These are phyloP conservation scores for Fopius arisanus DNA, from an alignment of 1,140 invertebrate species.

Conservation along the genomic window DNA sequence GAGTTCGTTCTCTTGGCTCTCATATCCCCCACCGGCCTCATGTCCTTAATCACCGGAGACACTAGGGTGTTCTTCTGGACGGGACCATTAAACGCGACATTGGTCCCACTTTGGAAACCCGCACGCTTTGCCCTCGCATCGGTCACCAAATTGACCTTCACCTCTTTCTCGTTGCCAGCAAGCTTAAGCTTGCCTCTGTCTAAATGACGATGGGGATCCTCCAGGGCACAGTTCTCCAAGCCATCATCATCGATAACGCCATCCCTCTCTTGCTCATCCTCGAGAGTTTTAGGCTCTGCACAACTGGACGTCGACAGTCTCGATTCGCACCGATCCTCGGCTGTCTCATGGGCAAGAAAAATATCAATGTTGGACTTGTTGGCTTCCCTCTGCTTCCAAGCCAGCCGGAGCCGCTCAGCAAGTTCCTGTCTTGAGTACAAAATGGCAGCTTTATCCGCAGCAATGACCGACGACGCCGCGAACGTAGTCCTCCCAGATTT, in stretches of 20 bases:
- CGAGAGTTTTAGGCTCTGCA: not conserved
- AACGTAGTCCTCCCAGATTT: not conserved
- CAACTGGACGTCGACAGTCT: slow-evolving; percentile 40
- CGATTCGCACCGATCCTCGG: slow-evolving; percentile 54
- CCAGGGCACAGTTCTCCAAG: not conserved
- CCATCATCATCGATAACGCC: not conserved
- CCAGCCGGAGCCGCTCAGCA: slow-evolving; percentile 62
- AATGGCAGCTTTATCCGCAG: slow-evolving; percentile 58
- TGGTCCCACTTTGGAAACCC: slow-evolving; percentile 49
- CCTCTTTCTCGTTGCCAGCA: not conserved
- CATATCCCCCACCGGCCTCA: not conserved
- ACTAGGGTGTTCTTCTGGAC: slow-evolving; percentile 22
- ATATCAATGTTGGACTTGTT: slow-evolving; percentile 67
- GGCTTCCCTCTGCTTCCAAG: slow-evolving; percentile 64
- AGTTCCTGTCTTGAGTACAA: slow-evolving; percentile 66
- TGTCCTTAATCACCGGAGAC: slow-evolving; percentile 2
- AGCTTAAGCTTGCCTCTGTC: not conserved
- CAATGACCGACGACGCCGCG: slow-evolving; percentile 38
- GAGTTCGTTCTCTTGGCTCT: slow-evolving; percentile 49
- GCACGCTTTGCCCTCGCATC: slow-evolving; percentile 52
- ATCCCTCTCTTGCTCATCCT: not conserved
- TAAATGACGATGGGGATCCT: slow-evolving; percentile 8
- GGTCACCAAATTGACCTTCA: slow-evolving; percentile 12
- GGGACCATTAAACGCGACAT: slow-evolving; percentile 49
- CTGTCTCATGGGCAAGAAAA: slow-evolving; percentile 61